phyloP scores from a whole-genome alignment of 2,888 invertebrate genomes.

The Gibbula magus region DNA sequence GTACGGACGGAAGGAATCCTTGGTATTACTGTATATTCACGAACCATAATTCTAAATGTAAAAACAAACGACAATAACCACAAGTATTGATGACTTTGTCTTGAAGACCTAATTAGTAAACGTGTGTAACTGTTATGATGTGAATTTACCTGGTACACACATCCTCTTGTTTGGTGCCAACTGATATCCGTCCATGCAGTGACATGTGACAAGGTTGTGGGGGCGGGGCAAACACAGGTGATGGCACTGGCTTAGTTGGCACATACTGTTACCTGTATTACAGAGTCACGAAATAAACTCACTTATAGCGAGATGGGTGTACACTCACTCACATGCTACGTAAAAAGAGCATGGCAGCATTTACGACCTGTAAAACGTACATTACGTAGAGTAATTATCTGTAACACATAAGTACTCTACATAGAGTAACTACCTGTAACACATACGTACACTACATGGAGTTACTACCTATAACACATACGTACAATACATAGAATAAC shows the following conservation, averaged over 20 bases:
- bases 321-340: no score
- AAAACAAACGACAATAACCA: no score
- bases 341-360: neutral
- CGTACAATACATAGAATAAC: no score
- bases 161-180: neutral
- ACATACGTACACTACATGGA: neutral
- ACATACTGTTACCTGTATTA: constrained; percentile 49
- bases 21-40: no score
- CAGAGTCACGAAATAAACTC: neutral
- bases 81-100: no score
- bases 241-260: constrained; percentile 50
- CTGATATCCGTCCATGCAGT: neutral
- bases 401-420: neutral
- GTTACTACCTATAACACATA: neutral
- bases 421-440: neutral
- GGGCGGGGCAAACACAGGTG: constrained; percentile 63
- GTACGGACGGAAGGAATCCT: no score
- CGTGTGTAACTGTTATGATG: no score
- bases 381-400: neutral
- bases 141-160: constrained; percentile 7
- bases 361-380: neutral
- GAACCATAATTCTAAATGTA: no score
- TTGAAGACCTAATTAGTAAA: no score
- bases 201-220: constrained; percentile 33
- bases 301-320: neutral